These are phyloP conservation scores for Nothobranchius kuhntae DNA, from an alignment of 2,113 vertebrate genomes.

Conservation along the genomic window DNA sequence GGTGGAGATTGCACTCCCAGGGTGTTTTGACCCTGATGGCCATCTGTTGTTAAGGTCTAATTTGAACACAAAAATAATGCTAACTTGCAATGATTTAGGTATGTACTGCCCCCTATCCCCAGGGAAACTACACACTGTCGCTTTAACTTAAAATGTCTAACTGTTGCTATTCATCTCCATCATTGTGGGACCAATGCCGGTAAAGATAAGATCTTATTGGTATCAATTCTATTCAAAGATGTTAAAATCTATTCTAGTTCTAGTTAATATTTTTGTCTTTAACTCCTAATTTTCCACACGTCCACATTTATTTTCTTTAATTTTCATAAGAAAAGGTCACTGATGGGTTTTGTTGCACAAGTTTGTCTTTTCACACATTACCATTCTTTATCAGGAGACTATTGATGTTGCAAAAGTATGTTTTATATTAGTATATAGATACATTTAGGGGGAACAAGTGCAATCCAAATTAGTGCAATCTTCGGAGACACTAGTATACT, in stretches of 20 bases:
- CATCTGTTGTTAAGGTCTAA: too few species aligned
- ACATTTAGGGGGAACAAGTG: constrained; percentile 33
- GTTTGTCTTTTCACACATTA: constrained; percentile 20
- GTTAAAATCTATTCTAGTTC: background rate
- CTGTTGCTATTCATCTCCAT: background rate
- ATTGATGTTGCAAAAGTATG: background rate
- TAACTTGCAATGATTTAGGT: too few species aligned
- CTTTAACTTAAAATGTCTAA: background rate
- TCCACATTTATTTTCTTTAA: constrained; percentile 9
- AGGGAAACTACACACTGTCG: too few species aligned
- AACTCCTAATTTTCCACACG: background rate
- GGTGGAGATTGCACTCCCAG: too few species aligned
- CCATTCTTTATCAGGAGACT: constrained; percentile 5
- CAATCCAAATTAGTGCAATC: constrained; percentile 56
- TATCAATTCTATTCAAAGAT: background rate
- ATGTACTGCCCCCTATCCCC: too few species aligned
- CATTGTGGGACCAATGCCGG: background rate
- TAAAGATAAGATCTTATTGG: background rate
- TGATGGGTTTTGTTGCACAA: background rate
- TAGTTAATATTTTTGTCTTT: background rate
- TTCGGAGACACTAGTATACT: constrained; percentile 1
- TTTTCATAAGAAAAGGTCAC: background rate
- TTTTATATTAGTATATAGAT: constrained; percentile 6
- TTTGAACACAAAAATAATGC: too few species aligned
- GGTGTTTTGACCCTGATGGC: too few species aligned